Conservation (phyloP, 2,888 invertebrate species). For the Drosophila anomalata region DNA sequence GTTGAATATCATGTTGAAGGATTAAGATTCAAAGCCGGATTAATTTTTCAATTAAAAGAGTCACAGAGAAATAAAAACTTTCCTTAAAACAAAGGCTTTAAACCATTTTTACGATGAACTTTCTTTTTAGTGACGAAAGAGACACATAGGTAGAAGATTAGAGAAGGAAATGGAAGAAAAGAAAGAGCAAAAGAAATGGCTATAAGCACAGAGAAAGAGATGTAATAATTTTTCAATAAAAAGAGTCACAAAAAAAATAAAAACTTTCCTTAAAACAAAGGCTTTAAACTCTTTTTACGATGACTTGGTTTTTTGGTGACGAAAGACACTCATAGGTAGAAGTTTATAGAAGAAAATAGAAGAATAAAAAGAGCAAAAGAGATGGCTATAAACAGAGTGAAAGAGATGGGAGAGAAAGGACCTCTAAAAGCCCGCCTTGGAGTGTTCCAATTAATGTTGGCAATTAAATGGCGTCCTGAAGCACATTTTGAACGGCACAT, state of each 20-base stretch:
- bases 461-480: conserved; percentile 49
- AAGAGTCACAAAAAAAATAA: not conserved
- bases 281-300: not conserved
- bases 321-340: not conserved
- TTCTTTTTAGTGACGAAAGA: not conserved
- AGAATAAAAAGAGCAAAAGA: not conserved
- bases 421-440: not conserved
- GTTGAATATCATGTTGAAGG: not conserved
- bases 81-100: not conserved
- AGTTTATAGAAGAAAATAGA: too few species aligned
- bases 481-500: conserved; percentile 28
- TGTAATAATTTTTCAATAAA: too few species aligned
- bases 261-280: not conserved
- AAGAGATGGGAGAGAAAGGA: not conserved
- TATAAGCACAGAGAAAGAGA: not conserved
- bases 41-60: not conserved
- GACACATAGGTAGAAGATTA: not conserved
- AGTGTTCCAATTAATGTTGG: conserved; percentile 40
- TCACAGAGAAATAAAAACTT: not conserved
- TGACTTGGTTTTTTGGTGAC: not conserved
- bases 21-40: not conserved
- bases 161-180: too few species aligned
- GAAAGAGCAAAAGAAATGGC: not conserved
- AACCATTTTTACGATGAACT: not conserved
- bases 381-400: not conserved